Percentiles rank a stretch among this genome's conserved stretches.
Evolutionary conservation across 1,140 invertebrate species (phyloP).

Genomic region (Leptestheria dahalacensis): DNA sequence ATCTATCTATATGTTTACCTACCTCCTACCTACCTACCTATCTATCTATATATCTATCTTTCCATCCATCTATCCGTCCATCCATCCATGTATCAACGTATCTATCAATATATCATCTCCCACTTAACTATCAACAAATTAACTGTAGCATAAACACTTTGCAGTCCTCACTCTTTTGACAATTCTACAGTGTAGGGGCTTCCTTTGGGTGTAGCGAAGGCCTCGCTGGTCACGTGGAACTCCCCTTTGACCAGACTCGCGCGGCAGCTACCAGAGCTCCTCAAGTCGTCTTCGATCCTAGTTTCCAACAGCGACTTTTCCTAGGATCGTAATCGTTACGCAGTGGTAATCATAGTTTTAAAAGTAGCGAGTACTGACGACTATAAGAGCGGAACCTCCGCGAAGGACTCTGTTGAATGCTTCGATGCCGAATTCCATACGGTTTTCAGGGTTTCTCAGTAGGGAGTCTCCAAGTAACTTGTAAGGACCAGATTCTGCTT

Average conservation of each 20-base stretch:
- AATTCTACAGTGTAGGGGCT: background rate
- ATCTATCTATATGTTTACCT: too few species aligned
- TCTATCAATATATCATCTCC: too few species aligned
- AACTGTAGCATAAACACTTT: too few species aligned
- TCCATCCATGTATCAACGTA: too few species aligned
- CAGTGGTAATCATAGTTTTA: background rate
- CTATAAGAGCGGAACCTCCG: background rate
- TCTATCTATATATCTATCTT: too few species aligned
- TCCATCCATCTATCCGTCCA: too few species aligned
- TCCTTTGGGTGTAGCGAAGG: background rate
- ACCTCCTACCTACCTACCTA: too few species aligned
- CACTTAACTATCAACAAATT: too few species aligned
- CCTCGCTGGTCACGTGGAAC: background rate
- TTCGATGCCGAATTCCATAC: background rate
- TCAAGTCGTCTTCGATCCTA: background rate
- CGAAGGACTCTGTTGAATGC: background rate
- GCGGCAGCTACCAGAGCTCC: background rate
- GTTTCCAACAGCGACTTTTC: background rate
- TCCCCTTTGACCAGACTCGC: background rate
- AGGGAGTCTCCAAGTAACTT: background rate
- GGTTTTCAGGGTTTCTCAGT: background rate
- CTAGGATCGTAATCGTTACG: background rate
- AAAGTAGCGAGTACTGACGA: background rate
- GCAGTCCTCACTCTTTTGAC: background rate
- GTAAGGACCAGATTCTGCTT: background rate